These are phyloP conservation scores for Chloroclysta siterata DNA, from an alignment of 2,888 invertebrate species.

Conservation along the genomic window DNA sequence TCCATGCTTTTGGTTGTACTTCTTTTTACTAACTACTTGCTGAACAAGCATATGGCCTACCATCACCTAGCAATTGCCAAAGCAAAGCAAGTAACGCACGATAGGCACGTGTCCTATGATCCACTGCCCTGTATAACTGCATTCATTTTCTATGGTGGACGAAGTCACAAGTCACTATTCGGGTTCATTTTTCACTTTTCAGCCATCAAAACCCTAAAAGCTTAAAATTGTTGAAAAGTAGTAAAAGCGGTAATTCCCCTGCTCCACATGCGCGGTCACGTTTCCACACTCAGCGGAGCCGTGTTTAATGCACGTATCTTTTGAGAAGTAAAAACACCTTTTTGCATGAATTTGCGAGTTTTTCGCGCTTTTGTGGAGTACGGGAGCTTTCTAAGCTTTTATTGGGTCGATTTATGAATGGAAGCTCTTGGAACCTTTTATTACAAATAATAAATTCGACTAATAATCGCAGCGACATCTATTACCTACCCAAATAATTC, in stretches of 20 bases:
- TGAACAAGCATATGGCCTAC: too few relatives aligned
- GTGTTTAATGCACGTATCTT: conserved; percentile 41
- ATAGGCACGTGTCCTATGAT: too few relatives aligned
- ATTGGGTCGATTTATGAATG: conserved; percentile 18
- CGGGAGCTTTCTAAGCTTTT: conserved; percentile 14
- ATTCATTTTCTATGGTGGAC: too few relatives aligned
- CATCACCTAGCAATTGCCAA: too few relatives aligned
- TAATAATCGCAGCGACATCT: conserved; percentile 1
- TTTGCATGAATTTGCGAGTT: conserved; percentile 36
- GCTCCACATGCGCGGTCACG: conserved; percentile 57
- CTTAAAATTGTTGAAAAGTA: conserved; percentile 40
- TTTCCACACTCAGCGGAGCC: conserved; percentile 49
- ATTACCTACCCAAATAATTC: neutral
- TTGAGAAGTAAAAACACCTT: conserved; percentile 48
- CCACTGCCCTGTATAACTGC: too few relatives aligned
- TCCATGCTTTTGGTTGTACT: too few relatives aligned
- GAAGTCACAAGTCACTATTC: neutral
- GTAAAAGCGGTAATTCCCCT: conserved; percentile 49
- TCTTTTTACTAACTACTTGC: too few relatives aligned
- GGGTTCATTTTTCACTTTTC: neutral
- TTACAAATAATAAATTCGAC: neutral
- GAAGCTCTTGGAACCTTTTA: conserved; percentile 7
- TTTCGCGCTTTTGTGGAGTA: conserved; percentile 22
- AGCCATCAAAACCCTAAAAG: conserved; percentile 21
- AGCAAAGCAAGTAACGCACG: too few relatives aligned